Evolutionary conservation across 1,140 invertebrate species (phyloP), one percentile per base, ranked within the genome.

Genomic region (Copidosoma floridanum): DNA sequence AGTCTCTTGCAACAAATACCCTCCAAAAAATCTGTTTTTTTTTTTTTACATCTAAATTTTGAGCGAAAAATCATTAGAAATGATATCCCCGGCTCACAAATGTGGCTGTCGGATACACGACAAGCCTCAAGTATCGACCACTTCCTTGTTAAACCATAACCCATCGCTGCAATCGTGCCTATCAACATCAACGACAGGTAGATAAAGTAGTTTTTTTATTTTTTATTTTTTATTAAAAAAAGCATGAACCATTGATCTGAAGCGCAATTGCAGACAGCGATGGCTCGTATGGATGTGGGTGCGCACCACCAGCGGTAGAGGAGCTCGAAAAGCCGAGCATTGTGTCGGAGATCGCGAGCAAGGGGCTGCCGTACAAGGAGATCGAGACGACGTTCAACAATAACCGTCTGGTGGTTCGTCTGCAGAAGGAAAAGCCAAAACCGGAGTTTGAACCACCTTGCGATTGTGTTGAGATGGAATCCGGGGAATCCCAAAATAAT

Each of bases 311-410:
- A n/a, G n/a, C n/a, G n/a, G n/a, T n/a, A 29, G 24, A 29, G 16
- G 23, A 55, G 27, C 8, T 3, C 16, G 62, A 63, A 58, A 5
- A 12, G 3, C 8, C 4, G 16, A 40, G 68, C 14, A 8, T 32
- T 32, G 40, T 64, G 29, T 78, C 78, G 0, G 66, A 73, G 32
- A 78, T 79, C 6, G 64, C 46, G 0, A 55, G 43, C 1, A 73
- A 59, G 0, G 62, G 68, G 11, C n/a, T 66, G 7, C 73, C 76
- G 0, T 78, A 74, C 38, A 75, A 78, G 18, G 75, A 79, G 40
- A 66, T 79, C 2, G 71, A 78, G 52, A 70, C 68, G 0, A 44
- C 66, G 2, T 66, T 80, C 18, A 80, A 80, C 41, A 58, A 77
- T n/a, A 78, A 74, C 63, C 63, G 59, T 7, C 55, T 80, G 65